A percentile compares a stretch with the other conserved stretches of the same genome.
phyloP scores from a whole-genome alignment of 1,140 invertebrate species.

The Zophobas atratus region DNA sequence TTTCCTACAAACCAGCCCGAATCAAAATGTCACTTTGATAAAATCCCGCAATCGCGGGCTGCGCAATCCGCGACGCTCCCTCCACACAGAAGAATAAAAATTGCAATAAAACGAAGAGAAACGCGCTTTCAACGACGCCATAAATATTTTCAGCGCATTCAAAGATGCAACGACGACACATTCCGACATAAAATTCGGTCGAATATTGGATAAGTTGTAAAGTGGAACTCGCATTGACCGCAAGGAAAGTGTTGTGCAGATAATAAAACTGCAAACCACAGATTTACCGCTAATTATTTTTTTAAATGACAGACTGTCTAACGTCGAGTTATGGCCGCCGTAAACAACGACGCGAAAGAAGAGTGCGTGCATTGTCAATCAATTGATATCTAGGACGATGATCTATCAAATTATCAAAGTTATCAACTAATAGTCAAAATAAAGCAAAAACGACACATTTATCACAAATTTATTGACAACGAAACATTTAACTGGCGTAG shows the following conservation, averaged over 20 bases:
- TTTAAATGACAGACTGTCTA: constrained; percentile 22
- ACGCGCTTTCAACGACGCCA: neutral
- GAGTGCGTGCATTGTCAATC: too few species aligned
- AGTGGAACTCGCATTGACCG: constrained; percentile 38
- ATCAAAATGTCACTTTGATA: neutral
- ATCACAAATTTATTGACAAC: neutral
- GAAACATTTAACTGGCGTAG: neutral
- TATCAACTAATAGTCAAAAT: too few species aligned
- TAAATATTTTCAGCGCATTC: neutral
- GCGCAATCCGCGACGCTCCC: neutral
- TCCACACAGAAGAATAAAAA: neutral
- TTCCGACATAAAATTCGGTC: constrained; percentile 5
- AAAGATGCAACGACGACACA: too few species aligned
- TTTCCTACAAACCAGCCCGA: neutral
- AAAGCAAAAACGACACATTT: too few species aligned
- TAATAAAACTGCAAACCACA: constrained; percentile 45
- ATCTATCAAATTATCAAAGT: too few species aligned
- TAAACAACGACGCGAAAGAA: neutral
- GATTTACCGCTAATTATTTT: constrained; percentile 47
- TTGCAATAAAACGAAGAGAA: too few species aligned
- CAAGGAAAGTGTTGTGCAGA: constrained; percentile 42
- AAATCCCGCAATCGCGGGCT: neutral
- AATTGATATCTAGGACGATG: too few species aligned
- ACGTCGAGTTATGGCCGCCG: constrained; percentile 1
- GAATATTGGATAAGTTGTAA: constrained; percentile 27